phyloP scores from a whole-genome alignment of 2,113 vertebrate genomes.

The Halichoeres trimaculatus region DNA sequence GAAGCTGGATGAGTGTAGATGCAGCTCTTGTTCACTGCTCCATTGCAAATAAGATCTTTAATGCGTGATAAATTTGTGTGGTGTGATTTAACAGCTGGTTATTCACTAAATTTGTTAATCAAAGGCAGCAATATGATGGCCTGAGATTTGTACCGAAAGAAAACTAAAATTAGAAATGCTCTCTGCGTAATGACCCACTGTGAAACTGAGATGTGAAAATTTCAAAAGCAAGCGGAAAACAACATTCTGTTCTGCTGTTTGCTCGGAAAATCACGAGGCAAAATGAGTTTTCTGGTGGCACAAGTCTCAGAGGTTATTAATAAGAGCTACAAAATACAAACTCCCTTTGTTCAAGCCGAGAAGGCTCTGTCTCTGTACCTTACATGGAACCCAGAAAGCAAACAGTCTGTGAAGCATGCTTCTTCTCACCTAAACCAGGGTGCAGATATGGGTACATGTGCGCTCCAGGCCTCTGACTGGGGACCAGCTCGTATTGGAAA shows the following conservation, averaged over 20 bases:
- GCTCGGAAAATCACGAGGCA: neutral
- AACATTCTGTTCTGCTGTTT: neutral
- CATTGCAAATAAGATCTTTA: neutral
- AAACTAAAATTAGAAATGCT: neutral
- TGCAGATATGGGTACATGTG: constrained; percentile 78
- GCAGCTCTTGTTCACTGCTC: neutral
- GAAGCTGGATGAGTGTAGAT: too few relatives aligned
- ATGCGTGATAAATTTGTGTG: neutral
- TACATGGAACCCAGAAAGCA: neutral
- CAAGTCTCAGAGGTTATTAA: neutral
- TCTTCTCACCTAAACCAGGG: constrained; percentile 56
- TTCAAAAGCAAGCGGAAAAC: neutral
- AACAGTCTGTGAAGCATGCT: neutral
- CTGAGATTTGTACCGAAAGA: neutral
- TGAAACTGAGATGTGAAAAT: too few relatives aligned
- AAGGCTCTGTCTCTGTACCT: too few relatives aligned
- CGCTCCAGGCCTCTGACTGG: constrained; percentile 72
- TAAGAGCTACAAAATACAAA: neutral
- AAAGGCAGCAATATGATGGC: neutral
- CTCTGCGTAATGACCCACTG: neutral
- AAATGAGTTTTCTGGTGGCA: neutral
- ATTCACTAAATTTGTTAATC: neutral
- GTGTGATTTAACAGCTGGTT: neutral
- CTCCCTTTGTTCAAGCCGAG: neutral
- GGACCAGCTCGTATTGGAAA: constrained; percentile 93